A percentile compares a stretch with the other conserved stretches of the same genome.
Conservation (phyloP, 2,113 vertebrate genomes). For the Eulacestoma nigropectus region DNA sequence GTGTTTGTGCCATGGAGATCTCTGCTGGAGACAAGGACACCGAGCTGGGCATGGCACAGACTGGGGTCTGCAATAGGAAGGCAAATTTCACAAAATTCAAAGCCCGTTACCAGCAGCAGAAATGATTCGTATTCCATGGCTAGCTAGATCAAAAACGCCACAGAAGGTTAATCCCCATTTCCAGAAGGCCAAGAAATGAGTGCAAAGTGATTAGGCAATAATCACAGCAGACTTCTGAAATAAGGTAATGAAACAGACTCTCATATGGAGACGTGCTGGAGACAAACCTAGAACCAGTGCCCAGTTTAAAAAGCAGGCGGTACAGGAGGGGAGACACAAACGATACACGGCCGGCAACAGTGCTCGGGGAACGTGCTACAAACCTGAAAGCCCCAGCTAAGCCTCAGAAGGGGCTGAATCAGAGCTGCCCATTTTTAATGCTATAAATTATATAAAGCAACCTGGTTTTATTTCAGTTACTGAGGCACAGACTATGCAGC, state of each 20-base stretch:
- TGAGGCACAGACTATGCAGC: neutral
- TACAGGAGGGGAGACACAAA: neutral
- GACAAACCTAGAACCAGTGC: neutral
- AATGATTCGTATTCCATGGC: neutral
- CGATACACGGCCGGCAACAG: neutral
- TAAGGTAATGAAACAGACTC: neutral
- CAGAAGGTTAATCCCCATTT: neutral
- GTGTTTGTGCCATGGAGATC: neutral
- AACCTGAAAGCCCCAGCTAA: neutral
- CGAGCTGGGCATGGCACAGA: fast-evolving
- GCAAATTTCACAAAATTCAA: neutral
- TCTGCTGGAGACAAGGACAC: neutral
- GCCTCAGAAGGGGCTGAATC: neutral
- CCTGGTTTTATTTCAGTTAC: neutral
- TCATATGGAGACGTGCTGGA: neutral
- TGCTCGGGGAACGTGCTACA: neutral
- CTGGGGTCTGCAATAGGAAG: neutral
- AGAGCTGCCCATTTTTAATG: neutral
- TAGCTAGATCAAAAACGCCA: neutral
- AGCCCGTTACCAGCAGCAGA: neutral
- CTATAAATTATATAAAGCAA: neutral
- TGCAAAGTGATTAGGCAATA: neutral
- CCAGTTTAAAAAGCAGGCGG: neutral
- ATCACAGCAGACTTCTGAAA: neutral
- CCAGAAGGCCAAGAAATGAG: neutral